Base-by-base conservation (phyloP, 2,888 invertebrate genomes). In the Lamellibrachia columna region DNA sequence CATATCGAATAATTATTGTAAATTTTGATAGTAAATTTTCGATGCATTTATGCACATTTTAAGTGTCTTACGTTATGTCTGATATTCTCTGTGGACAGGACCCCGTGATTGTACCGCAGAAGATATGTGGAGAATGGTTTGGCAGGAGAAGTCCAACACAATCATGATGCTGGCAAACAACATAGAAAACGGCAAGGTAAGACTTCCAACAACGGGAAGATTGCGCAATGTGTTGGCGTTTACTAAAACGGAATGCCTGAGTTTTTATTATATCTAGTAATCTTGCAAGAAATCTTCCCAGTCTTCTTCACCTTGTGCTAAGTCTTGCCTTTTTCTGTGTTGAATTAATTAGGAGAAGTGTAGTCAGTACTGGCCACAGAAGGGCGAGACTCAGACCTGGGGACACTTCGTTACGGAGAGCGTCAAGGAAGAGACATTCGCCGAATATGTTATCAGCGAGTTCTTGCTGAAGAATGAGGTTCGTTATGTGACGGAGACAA, bases 341-440 rank as follows among this genome's bases (percentile, higher is more conserved):
- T 15, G 52, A 92, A 93, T 8, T 93, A 95, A 3, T 22, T n/a
- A 75, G 95, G 94, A 94, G 91, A 95, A 95, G 92, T 95, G 95
- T 92, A 94, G 94, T 90, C 94, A 94, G 91, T 95, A 95, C 93
- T 95, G 95, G 95, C 95, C 95, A 9, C 94, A 94, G 94, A 93
- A 91, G 40, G 93, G 93, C 6, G 93, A 91, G 15, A 93, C 58
- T 8, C 93, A 92, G 91, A 93, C 93, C 6, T 94, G 96, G 40
- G 95, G 95, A 75, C 75, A 75, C n/a, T 75, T 75, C 75, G 22
- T 75, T 75, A 75, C 75, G 6, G 75, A 75, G 75, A 22, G 75
- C 75, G 75, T 75, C 22, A 75, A 75, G n/a, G 75, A 75, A 75
- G 75, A 75, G n/a, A 75, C 75, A 11, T 75, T 75, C 22, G 75